Evolutionary conservation across 64 coral and sea anemone genomes (phyloP), one percentile per base, ranked within the genome.

Genomic region (Montipora capricornis): DNA sequence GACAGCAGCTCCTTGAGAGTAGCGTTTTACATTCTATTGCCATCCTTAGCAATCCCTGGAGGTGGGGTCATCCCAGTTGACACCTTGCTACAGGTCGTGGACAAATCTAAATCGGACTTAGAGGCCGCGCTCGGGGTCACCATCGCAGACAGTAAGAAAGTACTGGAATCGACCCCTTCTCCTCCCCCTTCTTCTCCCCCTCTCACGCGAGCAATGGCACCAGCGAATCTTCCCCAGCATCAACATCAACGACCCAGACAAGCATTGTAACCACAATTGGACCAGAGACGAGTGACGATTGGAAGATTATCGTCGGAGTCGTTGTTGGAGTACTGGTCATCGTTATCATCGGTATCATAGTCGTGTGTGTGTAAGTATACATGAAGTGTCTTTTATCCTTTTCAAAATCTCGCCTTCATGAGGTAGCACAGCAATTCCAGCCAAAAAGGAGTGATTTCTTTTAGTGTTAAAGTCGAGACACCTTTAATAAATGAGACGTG

Each of bases 1-100:
- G 82, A 85, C 6, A 26, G 12, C 82, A 47, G 6, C 44, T 17
- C 5, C 13, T 15, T 85, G 29, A 69, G 82, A 37, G 16, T 85
- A 4, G 44, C 61, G 14, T 85, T 85, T 58, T 85, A 85, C 61
- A 49, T 85, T 10, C 64, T 85, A 20, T 61, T 85, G 19, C 82
- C 82, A 46, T 85, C 64, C 15, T 37, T 37, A 2, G 17, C 3
- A 59, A 19, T 70, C 46, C 1, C 7, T 13, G 64, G 82, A 16
- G 26, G 82, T 68, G 62, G 29, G 2, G 62, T 85, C 5, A 85
- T 85, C 10, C 44, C 61, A 45, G 82, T 45, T 3, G 64, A 37
- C 12, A 19, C 17, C 58, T 62, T 85, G 4, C 60, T 20, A 11
- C 44, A 68, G 16, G 82, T 70, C 2, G 62, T 84, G 19, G 50